A percentile compares a stretch with the other conserved stretches of the same genome.
Evolutionary conservation across 2,888 invertebrate genomes (phyloP).

Genomic region (Caenorhabditis uteleia): DNA sequence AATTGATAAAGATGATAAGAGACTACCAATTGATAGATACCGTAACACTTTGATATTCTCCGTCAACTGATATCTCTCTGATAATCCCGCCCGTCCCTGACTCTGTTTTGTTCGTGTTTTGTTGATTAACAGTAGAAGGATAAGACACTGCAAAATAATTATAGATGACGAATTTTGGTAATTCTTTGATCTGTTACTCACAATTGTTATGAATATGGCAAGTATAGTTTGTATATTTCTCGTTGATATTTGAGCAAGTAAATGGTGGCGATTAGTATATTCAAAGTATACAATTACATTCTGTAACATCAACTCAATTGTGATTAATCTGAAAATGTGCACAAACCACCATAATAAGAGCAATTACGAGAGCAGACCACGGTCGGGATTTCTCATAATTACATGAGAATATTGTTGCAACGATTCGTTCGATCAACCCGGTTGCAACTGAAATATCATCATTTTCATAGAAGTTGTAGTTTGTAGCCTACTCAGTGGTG

Average conservation of each 20-base stretch:
- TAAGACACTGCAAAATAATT: too few species aligned
- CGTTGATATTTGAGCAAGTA: constrained; percentile 14
- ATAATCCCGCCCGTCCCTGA: constrained; percentile 8
- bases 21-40: constrained; percentile 1
- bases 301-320: constrained; percentile 10
- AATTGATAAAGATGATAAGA: constrained; percentile 7
- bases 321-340: too few species aligned
- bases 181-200: too few species aligned
- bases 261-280: constrained; percentile 13
- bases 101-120: constrained; percentile 11
- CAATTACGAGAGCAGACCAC: constrained; percentile 16
- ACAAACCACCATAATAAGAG: constrained; percentile 6
- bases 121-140: constrained; percentile 25
- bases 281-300: constrained; percentile 17
- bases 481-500: too few species aligned
- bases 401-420: constrained; percentile 23
- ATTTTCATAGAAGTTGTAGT: constrained; percentile 8
- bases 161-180: too few species aligned
- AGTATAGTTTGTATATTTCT: constrained; percentile 23
- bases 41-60: constrained; percentile 12
- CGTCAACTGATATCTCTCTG: constrained; percentile 30
- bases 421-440: constrained; percentile 24
- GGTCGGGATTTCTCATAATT: constrained; percentile 29
- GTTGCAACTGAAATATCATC: constrained; percentile 26
- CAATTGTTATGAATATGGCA: constrained; percentile 7